These are phyloP conservation scores for Heliconius erato DNA, from an alignment of 2,888 invertebrate genomes.

Conservation along the genomic window DNA sequence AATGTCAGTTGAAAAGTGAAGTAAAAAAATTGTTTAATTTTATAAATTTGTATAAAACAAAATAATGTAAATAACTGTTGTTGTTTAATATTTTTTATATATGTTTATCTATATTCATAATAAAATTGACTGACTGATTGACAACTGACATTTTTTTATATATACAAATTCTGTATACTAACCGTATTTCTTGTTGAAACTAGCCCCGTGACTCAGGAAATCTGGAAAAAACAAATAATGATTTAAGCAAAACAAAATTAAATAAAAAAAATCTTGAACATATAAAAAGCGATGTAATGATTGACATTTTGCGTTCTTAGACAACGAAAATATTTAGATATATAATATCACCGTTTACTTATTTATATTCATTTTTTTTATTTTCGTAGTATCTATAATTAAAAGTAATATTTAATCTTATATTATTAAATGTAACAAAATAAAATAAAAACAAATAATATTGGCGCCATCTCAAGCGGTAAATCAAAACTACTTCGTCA, in stretches of 20 bases:
- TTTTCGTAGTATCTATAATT: neutral
- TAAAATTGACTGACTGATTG: neutral
- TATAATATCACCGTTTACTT: neutral
- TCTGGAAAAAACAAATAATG: conserved; percentile 68
- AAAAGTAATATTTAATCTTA: neutral
- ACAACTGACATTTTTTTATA: conserved; percentile 5
- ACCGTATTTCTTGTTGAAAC: conserved; percentile 85
- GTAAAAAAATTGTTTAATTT: no score
- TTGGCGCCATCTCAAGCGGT: conserved; percentile 62
- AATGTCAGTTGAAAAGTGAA: neutral
- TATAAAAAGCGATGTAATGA: conserved; percentile 12
- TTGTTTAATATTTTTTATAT: neutral
- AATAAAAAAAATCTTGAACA: neutral
- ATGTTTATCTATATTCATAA: neutral
- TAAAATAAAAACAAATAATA: neutral
- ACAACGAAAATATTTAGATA: no score
- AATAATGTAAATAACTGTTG: neutral
- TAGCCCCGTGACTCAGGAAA: conserved; percentile 85
- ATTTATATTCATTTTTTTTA: no score
- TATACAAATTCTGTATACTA: conserved; percentile 58
- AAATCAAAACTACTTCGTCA: neutral
- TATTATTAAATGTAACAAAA: neutral
- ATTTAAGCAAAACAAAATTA: conserved; percentile 37
- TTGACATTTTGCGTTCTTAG: neutral
- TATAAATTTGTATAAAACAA: no score